Conservation (phyloP, 2,888 invertebrate species). For the Iphiclides podalirius region DNA sequence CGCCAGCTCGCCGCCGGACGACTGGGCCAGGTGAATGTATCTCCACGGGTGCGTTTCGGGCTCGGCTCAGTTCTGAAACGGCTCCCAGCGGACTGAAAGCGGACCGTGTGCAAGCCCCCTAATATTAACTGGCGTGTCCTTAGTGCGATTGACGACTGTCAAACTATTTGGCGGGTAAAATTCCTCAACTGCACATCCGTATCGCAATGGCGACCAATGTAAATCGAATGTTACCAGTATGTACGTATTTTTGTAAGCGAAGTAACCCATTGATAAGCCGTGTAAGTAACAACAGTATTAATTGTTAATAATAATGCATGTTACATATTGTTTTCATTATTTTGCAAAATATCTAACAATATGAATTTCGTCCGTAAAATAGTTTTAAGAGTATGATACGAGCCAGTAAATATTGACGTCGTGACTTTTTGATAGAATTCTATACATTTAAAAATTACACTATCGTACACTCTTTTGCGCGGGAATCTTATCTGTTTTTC, state of each 20-base stretch:
- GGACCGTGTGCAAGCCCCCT: constrained; percentile 18
- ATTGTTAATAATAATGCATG: constrained; percentile 9
- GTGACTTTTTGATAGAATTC: constrained; percentile 30
- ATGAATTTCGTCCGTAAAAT: constrained; percentile 24
- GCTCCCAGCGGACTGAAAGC: constrained; percentile 36
- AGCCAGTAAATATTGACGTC: constrained; percentile 32
- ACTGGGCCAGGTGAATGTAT: constrained; percentile 84
- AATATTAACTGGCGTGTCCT: constrained; percentile 8
- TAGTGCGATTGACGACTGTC: constrained; percentile 17
- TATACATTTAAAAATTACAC: constrained; percentile 34
- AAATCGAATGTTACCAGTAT: constrained; percentile 23
- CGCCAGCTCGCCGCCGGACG: constrained; percentile 69
- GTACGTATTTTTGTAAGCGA: constrained; percentile 21
- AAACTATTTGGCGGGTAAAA: constrained; percentile 16
- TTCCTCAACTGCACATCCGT: constrained; percentile 9
- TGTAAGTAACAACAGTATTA: constrained; percentile 4
- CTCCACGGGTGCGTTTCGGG: constrained; percentile 55
- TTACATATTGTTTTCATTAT: constrained; percentile 3
- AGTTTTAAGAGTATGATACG: constrained; percentile 30
- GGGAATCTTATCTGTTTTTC: constrained; percentile 29
- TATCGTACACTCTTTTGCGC: constrained; percentile 22
- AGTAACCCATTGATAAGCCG: constrained; percentile 8
- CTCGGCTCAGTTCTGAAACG: constrained; percentile 51
- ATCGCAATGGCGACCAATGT: constrained; percentile 24
- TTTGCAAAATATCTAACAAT: constrained; percentile 20